Conservation (phyloP, 2,797 vertebrate species). For the Coreius guichenoti region DNA sequence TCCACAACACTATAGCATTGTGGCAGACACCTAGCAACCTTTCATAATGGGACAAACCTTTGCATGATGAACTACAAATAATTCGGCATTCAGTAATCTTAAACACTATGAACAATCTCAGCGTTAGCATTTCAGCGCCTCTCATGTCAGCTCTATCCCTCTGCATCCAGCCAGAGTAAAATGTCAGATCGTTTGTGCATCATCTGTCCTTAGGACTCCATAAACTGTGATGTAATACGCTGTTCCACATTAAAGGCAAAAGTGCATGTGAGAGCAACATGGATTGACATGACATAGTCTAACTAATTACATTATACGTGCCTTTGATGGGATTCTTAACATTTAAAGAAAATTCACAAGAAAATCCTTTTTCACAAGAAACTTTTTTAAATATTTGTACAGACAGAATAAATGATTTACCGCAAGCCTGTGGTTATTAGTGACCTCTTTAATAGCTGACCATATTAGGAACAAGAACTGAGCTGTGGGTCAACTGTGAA, state of each 20-base stretch:
- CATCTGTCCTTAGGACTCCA: conserved; percentile 15
- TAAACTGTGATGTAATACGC: conserved; percentile 46
- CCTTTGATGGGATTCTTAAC: neutral
- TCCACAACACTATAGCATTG: neutral
- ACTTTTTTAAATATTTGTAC: conserved; percentile 3
- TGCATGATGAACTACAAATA: neutral
- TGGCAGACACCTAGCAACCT: neutral
- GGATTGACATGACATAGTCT: neutral
- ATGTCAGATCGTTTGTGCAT: conserved; percentile 49
- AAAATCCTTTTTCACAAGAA: neutral
- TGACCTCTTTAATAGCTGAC: conserved; percentile 4
- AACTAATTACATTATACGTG: conserved; percentile 3
- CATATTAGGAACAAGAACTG: conserved; percentile 24
- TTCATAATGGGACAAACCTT: neutral
- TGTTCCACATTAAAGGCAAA: conserved; percentile 20
- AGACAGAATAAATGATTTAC: neutral
- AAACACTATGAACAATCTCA: neutral
- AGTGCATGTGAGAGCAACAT: neutral
- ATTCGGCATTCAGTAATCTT: neutral
- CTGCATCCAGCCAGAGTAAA: conserved; percentile 31
- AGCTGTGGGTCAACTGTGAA: neutral
- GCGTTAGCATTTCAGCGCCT: neutral
- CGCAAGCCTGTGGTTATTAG: neutral
- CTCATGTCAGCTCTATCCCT: conserved; percentile 8
- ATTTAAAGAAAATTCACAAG: neutral